phyloP scores from a whole-genome alignment of 2,797 vertebrate genomes.

The Graptemys geographica region DNA sequence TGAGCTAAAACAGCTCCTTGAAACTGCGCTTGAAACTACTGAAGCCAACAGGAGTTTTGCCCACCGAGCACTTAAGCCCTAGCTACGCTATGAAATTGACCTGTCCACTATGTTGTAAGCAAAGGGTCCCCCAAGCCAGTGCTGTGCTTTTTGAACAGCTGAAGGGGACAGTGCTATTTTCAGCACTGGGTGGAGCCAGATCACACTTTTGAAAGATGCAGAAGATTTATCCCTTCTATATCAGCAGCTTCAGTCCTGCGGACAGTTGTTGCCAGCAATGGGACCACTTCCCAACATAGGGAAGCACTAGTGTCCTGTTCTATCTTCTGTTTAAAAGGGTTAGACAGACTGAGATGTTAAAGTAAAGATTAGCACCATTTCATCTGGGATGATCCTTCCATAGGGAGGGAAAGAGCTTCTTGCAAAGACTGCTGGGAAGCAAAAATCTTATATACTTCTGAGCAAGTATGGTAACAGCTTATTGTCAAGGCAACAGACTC shows the following conservation, averaged over 20 bases:
- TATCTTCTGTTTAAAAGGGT: not conserved
- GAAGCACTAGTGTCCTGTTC: not conserved
- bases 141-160: not conserved
- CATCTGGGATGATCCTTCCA: not conserved
- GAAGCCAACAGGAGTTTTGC: rapidly evolving
- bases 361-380: not conserved
- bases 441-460: not conserved
- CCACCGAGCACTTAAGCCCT: rapidly evolving
- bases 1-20: too few relatives aligned
- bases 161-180: not conserved
- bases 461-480: not conserved
- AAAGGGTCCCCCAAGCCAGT: not conserved
- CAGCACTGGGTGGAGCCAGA: not conserved
- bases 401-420: not conserved
- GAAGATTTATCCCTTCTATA: not conserved
- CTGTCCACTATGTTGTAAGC: too few relatives aligned
- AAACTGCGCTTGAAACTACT: too few relatives aligned
- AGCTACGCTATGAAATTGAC: not conserved
- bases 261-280: not conserved
- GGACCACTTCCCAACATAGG: not conserved
- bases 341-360: not conserved
- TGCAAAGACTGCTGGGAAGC: not conserved
- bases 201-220: not conserved
- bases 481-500: rapidly evolving
- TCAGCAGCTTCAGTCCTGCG: rapidly evolving